Evolutionary conservation across 2,797 vertebrate species (phyloP).

Genomic region (Limnodromus scolopaceus): DNA sequence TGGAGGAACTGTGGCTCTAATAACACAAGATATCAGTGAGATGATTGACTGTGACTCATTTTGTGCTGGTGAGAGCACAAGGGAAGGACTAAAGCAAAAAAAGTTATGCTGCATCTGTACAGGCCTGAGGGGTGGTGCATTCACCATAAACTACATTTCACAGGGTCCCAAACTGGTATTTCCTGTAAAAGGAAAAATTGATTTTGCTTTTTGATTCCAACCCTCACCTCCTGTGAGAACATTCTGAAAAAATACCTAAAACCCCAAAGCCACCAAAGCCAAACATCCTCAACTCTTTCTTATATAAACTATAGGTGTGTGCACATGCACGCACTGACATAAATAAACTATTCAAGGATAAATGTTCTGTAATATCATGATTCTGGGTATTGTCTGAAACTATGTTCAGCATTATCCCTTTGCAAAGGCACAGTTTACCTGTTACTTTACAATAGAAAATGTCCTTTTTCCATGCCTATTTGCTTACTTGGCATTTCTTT

Average conservation of each 20-base stretch:
- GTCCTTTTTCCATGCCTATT: not conserved
- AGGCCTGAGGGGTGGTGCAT: not conserved
- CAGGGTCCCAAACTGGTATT: not conserved
- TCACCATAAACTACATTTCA: not conserved
- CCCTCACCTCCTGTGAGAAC: not conserved
- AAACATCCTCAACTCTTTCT: not conserved
- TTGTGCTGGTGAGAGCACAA: not conserved
- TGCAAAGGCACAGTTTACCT: not conserved
- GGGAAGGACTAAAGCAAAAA: not conserved
- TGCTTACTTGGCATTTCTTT: not conserved
- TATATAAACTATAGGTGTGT: not conserved
- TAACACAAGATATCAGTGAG: slow-evolving; percentile 6
- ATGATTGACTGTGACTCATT: slow-evolving; percentile 39
- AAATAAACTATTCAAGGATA: not conserved
- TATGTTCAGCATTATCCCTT: not conserved
- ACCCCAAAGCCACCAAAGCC: not conserved
- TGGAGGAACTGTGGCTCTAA: not conserved
- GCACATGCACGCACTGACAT: not conserved
- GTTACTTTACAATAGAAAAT: not conserved
- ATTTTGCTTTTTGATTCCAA: not conserved
- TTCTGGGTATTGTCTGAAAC: not conserved
- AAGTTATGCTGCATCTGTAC: not conserved
- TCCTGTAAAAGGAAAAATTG: slow-evolving; percentile 24
- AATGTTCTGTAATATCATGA: rapidly evolving
- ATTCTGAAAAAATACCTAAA: not conserved